Conservation (phyloP, 2,113 vertebrate genomes). For the Neodon shergylaensis region DNA sequence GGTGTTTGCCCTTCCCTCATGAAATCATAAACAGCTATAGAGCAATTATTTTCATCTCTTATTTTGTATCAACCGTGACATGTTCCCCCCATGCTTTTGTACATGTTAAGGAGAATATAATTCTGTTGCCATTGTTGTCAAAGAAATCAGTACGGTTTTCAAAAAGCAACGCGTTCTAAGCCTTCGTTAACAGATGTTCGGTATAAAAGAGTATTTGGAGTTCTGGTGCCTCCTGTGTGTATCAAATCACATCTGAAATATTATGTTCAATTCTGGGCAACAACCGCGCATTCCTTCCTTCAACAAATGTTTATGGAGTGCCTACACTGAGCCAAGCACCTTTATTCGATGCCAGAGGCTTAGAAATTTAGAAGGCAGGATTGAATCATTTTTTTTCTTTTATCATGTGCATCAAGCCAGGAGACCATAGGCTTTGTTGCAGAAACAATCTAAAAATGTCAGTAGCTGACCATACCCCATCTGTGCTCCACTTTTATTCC, state of each 20-base stretch:
- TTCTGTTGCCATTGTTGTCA: slow-evolving; percentile 19
- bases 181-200: slow-evolving; percentile 39
- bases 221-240: slow-evolving; percentile 11
- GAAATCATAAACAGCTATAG: slow-evolving; percentile 46
- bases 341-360: slow-evolving; percentile 20
- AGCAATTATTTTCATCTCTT: slow-evolving; percentile 46
- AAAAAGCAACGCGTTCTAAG: not conserved
- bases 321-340: slow-evolving; percentile 41
- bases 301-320: slow-evolving; percentile 56
- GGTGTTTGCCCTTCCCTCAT: not conserved
- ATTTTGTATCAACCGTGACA: slow-evolving; percentile 14
- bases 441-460: slow-evolving; percentile 36
- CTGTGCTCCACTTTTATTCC: slow-evolving; percentile 19
- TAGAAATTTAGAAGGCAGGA: slow-evolving; percentile 21
- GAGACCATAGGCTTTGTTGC: slow-evolving; percentile 2
- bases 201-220: slow-evolving; percentile 24
- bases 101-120: not conserved
- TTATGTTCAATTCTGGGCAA: slow-evolving; percentile 60
- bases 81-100: not conserved
- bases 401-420: not conserved
- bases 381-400: not conserved
- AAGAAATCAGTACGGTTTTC: slow-evolving; percentile 7
- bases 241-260: slow-evolving; percentile 64
- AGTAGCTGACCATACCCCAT: not conserved
- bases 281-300: slow-evolving; percentile 51